A percentile compares a stretch with the other conserved stretches of the same genome.
These are phyloP conservation scores for Hofmannophila pseudospretella DNA, from an alignment of 2,888 invertebrate species.

Conservation along the genomic window DNA sequence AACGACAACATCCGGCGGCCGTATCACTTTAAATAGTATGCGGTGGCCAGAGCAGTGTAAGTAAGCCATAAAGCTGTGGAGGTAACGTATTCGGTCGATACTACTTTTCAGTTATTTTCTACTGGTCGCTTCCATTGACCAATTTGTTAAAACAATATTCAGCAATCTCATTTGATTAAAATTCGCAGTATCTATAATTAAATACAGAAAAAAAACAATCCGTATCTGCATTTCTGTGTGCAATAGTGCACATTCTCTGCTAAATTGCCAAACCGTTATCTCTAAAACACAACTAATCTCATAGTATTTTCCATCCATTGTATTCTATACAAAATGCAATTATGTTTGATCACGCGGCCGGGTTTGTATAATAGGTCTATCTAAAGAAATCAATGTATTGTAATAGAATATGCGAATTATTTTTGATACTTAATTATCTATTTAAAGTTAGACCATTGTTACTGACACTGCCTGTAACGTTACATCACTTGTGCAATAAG, in stretches of 20 bases:
- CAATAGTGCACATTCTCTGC: not conserved
- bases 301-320: not conserved
- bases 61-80: too few species aligned
- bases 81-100: too few species aligned
- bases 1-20: too few species aligned
- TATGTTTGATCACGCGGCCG: slow-evolving; percentile 22
- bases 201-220: too few species aligned
- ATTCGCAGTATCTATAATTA: too few species aligned
- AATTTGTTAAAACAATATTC: too few species aligned
- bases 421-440: slow-evolving; percentile 60
- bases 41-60: too few species aligned
- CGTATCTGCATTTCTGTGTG: too few species aligned
- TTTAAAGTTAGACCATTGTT: slow-evolving; percentile 27
- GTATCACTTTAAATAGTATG: too few species aligned
- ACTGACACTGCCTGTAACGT: slow-evolving; percentile 1
- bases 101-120: too few species aligned
- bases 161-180: too few species aligned
- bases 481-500: slow-evolving; percentile 5
- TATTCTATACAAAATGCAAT: not conserved
- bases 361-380: slow-evolving; percentile 40
- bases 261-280: not conserved
- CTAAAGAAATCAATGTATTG: slow-evolving; percentile 30
- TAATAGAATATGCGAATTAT: slow-evolving; percentile 47
- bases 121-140: too few species aligned
- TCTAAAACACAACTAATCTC: not conserved